A percentile compares a stretch with the other conserved stretches of the same genome.
These are phyloP conservation scores for Polyommatus icarus DNA, from an alignment of 2,888 invertebrate species.

Conservation along the genomic window DNA sequence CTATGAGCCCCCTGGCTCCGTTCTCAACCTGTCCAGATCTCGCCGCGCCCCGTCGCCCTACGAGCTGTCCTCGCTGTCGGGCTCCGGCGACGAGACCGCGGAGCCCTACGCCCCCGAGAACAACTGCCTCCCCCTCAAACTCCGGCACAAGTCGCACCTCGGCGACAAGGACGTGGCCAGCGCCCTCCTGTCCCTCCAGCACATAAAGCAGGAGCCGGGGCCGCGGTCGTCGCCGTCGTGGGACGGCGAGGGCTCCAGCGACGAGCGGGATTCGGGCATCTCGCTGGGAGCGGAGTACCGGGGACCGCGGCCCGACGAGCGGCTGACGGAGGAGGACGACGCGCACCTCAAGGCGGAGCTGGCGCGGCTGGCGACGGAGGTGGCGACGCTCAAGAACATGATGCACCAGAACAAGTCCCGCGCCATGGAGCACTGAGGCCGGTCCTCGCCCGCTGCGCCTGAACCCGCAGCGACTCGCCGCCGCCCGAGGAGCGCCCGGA, in stretches of 20 bases:
- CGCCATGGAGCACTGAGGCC: conserved; percentile 72
- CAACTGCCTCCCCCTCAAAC: conserved; percentile 92
- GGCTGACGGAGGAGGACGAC: conserved; percentile 81
- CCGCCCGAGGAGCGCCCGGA: conserved; percentile 55
- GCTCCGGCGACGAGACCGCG: conserved; percentile 77
- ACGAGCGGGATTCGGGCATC: conserved; percentile 94
- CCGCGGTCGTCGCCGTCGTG: conserved; percentile 90
- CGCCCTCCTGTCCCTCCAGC: conserved; percentile 89
- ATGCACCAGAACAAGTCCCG: conserved; percentile 83
- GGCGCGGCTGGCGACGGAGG: conserved; percentile 93
- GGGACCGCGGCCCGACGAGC: conserved; percentile 63
- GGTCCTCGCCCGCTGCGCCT: conserved; percentile 52
- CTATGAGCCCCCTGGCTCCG: conserved; percentile 83
- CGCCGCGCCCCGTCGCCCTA: conserved; percentile 87
- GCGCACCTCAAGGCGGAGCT: conserved; percentile 91
- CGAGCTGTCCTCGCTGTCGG: conserved; percentile 88
- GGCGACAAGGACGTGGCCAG: conserved; percentile 94
- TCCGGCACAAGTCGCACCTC: conserved; percentile 94
- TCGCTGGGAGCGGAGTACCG: conserved; percentile 87
- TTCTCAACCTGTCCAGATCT: conserved; percentile 85
- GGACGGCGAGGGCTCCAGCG: conserved; percentile 94
- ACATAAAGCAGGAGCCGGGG: conserved; percentile 92
- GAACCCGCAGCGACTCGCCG: conserved; percentile 38
- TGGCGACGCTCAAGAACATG: conserved; percentile 92
- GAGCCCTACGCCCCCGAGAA: conserved; percentile 82